Base-by-base conservation (phyloP, 92 coral and sea anemone genomes). In the Heteractis magnifica region DNA sequence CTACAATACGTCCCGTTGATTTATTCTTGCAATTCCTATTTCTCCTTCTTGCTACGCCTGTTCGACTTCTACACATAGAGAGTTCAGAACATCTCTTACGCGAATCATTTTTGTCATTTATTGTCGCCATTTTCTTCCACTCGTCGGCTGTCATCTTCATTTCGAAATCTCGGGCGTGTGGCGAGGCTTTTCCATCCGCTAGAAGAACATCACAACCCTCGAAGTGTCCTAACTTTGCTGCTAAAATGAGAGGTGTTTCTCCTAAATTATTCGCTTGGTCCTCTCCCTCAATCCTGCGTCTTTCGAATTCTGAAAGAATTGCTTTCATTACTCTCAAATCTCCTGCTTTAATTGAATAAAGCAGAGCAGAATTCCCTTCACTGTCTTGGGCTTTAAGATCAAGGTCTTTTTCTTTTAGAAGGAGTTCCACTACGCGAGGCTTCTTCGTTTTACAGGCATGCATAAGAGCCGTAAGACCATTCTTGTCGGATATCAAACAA, bases 171-270 rank as follows among this genome's bases (percentile, higher is more conserved):
- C 97, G 86, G 52, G 94, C 94, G 4, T 86, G 74, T 49, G 97
- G 89, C 14, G 94, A 90, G 15, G 94, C 90, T 52, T 86, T 88
- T 2, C 94, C 97, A 11, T 86, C 88, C 14, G 73, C 59, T 49
- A 91, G 75, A 21, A 91, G 80, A 34, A 84, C 76, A 21, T 82
- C 88, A 8, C 19, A 80, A 51, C 91, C 88, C 6, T 79, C 86
- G 1, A 56, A 26, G 56, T 76, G 90, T 51, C 91, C 88, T 21
- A 91, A 87, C 71, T 93, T 84, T 34, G 86, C 88, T 4, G 92
- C 97, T 75, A 79, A 77, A 21, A 91, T 93, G 41, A 93, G 84
- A 56, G 94, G 90, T 1, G 97, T 91, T 88, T 93, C 94, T 7
- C 94, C 94, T 3, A 74, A 58, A 4, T 81, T 81, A 74, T 93